Conservation (phyloP, 2,888 invertebrate genomes). For the Cheilosia scutellata region DNA sequence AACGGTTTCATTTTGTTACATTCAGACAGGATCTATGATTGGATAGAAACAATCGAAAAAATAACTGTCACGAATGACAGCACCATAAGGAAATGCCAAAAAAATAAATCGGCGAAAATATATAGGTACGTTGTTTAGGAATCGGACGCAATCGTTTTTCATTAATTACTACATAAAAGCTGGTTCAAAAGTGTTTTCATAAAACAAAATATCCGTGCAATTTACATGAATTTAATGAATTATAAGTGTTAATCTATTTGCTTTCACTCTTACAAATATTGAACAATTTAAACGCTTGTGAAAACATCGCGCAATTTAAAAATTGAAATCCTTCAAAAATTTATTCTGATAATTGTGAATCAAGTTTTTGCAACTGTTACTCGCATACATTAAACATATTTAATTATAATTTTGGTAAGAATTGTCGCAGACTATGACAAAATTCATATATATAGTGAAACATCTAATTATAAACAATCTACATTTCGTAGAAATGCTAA, state of each 20-base stretch:
- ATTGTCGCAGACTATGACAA: background rate
- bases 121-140: conserved; percentile 76
- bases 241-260: background rate
- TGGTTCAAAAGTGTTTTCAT: conserved; percentile 35
- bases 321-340: conserved; percentile 21
- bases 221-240: background rate
- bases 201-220: conserved; percentile 28
- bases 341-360: conserved; percentile 48
- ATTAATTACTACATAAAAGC: conserved; percentile 44
- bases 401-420: conserved; percentile 1
- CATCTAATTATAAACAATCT: too few relatives aligned
- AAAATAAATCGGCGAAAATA: conserved; percentile 78
- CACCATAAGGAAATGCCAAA: conserved; percentile 78
- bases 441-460: background rate
- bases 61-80: conserved; percentile 75
- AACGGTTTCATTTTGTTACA: conserved; percentile 9
- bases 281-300: background rate
- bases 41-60: background rate
- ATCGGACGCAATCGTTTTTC: conserved; percentile 67
- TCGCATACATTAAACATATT: conserved; percentile 6
- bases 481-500: conserved; percentile 21
- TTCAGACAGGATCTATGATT: background rate
- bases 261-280: conserved; percentile 2
- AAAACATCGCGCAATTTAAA: conserved; percentile 31
- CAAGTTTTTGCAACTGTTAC: conserved; percentile 8